Evolutionary conservation across 2,888 invertebrate species (phyloP).

Genomic region (Drosophila multiciliata): DNA sequence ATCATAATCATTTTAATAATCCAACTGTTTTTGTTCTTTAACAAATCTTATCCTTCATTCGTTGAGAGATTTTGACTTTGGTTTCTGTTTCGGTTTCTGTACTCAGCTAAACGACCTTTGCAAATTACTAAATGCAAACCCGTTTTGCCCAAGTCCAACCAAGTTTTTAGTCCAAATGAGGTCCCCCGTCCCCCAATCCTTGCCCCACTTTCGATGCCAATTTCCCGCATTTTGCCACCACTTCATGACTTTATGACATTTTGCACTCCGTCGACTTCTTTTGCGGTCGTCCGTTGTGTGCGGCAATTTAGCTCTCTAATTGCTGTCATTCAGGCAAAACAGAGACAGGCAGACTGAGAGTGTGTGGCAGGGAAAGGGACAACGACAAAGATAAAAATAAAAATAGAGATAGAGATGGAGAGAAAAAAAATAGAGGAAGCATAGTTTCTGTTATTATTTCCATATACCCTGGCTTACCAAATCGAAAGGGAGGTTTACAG

Average conservation of each 20-base stretch:
- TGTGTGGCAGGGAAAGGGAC: not conserved
- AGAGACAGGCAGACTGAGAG: not conserved
- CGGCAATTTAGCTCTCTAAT: slow-evolving; percentile 55
- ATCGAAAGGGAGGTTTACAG: not conserved
- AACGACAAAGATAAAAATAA: not conserved
- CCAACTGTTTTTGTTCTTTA: not conserved
- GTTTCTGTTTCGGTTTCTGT: slow-evolving; percentile 17
- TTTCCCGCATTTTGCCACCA: not conserved
- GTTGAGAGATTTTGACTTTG: slow-evolving; percentile 1
- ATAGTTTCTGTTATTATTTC: not conserved
- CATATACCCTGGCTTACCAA: not conserved
- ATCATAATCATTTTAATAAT: not conserved
- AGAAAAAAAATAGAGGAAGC: not conserved
- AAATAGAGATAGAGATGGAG: not conserved
- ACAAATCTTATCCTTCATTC: not conserved
- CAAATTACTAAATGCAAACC: slow-evolving; percentile 47
- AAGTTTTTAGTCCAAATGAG: slow-evolving; percentile 1
- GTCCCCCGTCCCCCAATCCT: not conserved
- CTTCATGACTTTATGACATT: slow-evolving; percentile 28
- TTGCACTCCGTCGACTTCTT: slow-evolving; percentile 51
- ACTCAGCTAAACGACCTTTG: slow-evolving; percentile 51
- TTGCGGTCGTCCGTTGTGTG: slow-evolving; percentile 60
- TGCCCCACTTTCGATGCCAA: not conserved
- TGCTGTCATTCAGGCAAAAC: slow-evolving; percentile 47
- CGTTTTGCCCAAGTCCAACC: slow-evolving; percentile 23